Evolutionary conservation across 2,113 vertebrate species (phyloP).

Genomic region (Lophius piscatorius): DNA sequence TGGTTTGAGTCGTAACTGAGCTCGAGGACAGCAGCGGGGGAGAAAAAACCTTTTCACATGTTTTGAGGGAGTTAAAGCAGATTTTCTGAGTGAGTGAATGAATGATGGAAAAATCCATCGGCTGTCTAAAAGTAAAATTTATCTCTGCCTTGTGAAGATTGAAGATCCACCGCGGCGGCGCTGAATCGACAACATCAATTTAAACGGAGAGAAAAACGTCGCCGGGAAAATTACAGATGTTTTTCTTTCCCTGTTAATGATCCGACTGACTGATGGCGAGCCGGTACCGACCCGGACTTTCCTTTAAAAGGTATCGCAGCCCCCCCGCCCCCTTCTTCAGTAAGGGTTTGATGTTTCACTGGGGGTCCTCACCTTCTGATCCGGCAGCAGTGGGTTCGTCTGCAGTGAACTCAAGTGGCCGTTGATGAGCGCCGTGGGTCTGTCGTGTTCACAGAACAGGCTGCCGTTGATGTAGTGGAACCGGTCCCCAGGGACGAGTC

Average conservation of each 20-base stretch:
- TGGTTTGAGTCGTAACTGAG: too few relatives aligned
- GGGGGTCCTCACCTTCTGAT: constrained; percentile 94
- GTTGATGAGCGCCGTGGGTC: constrained; percentile 99
- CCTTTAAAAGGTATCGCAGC: constrained; percentile 7
- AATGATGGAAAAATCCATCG: constrained; percentile 96
- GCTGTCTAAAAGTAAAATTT: constrained; percentile 95
- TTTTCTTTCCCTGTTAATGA: constrained; percentile 49
- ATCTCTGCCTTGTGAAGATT: constrained; percentile 96
- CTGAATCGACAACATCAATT: constrained; percentile 94
- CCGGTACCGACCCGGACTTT: constrained; percentile 28
- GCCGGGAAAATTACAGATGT: constrained; percentile 88
- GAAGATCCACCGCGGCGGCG: constrained; percentile 92
- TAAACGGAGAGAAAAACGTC: constrained; percentile 94
- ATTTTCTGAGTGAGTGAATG: constrained; percentile 69
- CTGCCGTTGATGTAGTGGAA: constrained; percentile 99
- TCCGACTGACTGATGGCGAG: constrained; percentile 49
- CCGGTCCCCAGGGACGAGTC: constrained; percentile 96
- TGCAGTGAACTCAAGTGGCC: constrained; percentile 99
- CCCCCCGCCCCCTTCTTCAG: background rate
- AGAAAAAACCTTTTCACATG: constrained; percentile 47
- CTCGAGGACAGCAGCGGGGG: constrained; percentile 15
- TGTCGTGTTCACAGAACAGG: constrained; percentile 99
- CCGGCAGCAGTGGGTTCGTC: constrained; percentile 98
- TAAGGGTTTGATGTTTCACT: background rate
- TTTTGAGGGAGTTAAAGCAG: constrained; percentile 47